Percentiles rank a stretch among this genome's conserved stretches.
Evolutionary conservation across 2,797 vertebrate genomes (phyloP).

Genomic region (Echeneis naucrates): DNA sequence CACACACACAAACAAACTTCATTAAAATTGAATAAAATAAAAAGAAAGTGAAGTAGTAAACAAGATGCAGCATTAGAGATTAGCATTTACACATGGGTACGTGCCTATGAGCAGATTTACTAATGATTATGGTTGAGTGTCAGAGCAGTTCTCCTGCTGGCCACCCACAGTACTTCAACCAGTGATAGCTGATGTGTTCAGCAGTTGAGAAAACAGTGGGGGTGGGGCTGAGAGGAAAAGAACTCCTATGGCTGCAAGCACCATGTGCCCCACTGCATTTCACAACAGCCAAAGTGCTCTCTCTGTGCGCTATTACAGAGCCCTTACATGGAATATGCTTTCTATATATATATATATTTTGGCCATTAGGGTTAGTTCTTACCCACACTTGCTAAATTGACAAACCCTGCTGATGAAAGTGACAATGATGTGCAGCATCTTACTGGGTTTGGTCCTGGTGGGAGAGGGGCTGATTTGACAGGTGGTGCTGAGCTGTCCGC

Average conservation of each 20-base stretch:
- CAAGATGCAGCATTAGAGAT: background rate
- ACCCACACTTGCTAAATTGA: background rate
- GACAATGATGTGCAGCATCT: conserved; percentile 69
- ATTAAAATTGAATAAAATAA: background rate
- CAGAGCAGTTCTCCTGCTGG: conserved; percentile 9
- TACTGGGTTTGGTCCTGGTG: conserved; percentile 97
- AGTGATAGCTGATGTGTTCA: conserved; percentile 1
- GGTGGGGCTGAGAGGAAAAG: background rate
- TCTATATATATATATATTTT: background rate
- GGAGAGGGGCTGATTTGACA: conserved; percentile 90
- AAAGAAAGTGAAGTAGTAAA: background rate
- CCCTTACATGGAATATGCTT: background rate
- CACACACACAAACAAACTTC: conserved; percentile 19
- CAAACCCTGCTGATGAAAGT: background rate
- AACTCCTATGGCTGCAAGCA: conserved; percentile 18
- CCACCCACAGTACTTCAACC: conserved; percentile 16
- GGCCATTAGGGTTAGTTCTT: background rate
- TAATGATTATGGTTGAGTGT: conserved; percentile 32
- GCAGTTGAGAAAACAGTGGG: background rate
- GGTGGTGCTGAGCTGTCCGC: conserved; percentile 88
- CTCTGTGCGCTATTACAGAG: background rate
- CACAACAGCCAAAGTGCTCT: background rate
- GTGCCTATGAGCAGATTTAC: conserved; percentile 21
- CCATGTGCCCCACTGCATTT: conserved; percentile 4
- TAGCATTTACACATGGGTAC: conserved; percentile 20